Percentiles rank a stretch among this genome's conserved stretches.
Evolutionary conservation across 2,797 vertebrate genomes (phyloP).

Genomic region (Neosilurus hyrtlii): DNA sequence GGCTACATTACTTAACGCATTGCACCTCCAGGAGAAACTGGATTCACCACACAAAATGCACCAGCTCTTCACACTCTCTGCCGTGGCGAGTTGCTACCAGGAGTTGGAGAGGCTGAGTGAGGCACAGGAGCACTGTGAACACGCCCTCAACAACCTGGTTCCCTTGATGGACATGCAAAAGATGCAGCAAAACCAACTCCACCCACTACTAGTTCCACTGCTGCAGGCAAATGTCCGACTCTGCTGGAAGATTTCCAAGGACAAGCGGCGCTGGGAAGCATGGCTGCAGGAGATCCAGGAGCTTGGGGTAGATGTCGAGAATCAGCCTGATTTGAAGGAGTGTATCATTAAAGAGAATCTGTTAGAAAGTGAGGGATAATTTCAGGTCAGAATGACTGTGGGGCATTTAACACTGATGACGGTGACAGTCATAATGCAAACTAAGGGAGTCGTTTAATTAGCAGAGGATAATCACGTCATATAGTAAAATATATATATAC

Average conservation of each 20-base stretch:
- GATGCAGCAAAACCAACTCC: constrained; percentile 51
- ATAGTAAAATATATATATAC: neutral
- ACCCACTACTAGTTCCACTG: constrained; percentile 81
- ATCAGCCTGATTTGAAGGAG: constrained; percentile 82
- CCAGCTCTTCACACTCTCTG: constrained; percentile 82
- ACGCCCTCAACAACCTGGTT: constrained; percentile 77
- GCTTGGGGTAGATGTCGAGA: constrained; percentile 67
- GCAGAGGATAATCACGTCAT: constrained; percentile 30
- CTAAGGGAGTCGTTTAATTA: neutral
- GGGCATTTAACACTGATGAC: neutral
- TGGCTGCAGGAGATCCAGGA: constrained; percentile 78
- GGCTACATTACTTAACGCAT: constrained; percentile 81
- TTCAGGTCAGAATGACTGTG: constrained; percentile 29
- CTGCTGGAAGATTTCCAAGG: constrained; percentile 86
- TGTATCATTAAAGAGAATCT: constrained; percentile 83
- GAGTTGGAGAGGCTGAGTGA: constrained; percentile 82
- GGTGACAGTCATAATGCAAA: neutral
- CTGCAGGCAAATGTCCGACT: constrained; percentile 81
- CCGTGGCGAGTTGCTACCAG: constrained; percentile 84
- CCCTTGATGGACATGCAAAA: constrained; percentile 55
- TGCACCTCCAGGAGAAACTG: constrained; percentile 83
- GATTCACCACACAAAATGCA: constrained; percentile 64
- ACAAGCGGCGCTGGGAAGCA: constrained; percentile 86
- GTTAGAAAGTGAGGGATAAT: constrained; percentile 63
- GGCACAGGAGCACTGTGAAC: constrained; percentile 82